Evolutionary conservation across 2,888 invertebrate genomes (phyloP).

Genomic region (Aromia moschata): DNA sequence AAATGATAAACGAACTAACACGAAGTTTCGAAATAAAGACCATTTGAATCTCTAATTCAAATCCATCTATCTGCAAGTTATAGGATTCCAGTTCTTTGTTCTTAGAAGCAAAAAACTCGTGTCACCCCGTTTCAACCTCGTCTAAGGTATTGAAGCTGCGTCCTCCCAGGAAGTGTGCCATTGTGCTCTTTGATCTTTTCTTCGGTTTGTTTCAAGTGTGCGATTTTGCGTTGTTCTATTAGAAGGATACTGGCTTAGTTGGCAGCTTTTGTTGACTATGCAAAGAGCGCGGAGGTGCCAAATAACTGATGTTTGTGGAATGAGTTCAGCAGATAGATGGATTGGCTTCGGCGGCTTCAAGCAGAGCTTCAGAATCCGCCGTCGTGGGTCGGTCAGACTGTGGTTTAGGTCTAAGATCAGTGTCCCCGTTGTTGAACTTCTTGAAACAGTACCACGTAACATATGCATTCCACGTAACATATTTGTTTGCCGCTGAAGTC

Average conservation of each 20-base stretch:
- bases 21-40: not conserved
- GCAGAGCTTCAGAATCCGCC: not conserved
- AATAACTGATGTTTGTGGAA: not conserved
- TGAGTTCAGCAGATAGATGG: not conserved
- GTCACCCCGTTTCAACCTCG: not conserved
- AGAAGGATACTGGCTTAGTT: not conserved
- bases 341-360: not conserved
- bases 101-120: not conserved
- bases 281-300: not conserved
- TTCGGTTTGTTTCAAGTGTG: not conserved
- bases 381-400: not conserved
- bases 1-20: not conserved
- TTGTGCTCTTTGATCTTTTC: not conserved
- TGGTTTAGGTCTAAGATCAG: not conserved
- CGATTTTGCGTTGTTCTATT: not conserved
- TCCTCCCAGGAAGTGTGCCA: not conserved
- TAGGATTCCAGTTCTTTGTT: not conserved
- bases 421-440: not conserved
- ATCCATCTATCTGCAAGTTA: not conserved
- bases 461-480: not conserved
- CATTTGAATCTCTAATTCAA: not conserved
- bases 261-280: not conserved
- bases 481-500: not conserved
- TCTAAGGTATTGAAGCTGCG: not conserved
- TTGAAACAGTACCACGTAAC: not conserved